Percentiles rank a stretch among this genome's conserved stretches.
Conservation (phyloP, 2,888 invertebrate genomes). For the Oasisia sp. region DNA sequence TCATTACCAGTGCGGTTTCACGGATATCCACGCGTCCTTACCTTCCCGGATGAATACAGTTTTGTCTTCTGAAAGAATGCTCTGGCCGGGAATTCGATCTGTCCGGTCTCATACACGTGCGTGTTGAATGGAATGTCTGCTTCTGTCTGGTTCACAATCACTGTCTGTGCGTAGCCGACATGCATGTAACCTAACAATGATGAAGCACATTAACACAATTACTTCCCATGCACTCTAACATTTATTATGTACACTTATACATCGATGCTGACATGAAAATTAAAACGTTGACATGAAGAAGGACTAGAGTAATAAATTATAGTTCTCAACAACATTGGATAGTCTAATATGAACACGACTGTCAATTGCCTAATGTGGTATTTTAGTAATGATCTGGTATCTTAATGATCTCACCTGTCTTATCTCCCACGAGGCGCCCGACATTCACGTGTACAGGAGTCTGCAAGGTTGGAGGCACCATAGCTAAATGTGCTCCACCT, state of each 20-base stretch:
- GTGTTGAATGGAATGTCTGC: constrained; percentile 50
- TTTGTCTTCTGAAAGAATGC: constrained; percentile 50
- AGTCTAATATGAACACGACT: background rate
- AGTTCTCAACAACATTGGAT: background rate
- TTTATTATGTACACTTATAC: background rate
- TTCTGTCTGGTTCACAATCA: constrained; percentile 44
- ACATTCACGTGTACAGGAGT: constrained; percentile 35
- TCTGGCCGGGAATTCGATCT: constrained; percentile 43
- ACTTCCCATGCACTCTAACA: background rate
- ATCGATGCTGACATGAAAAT: background rate
- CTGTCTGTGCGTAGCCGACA: constrained; percentile 47
- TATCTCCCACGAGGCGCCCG: constrained; percentile 46
- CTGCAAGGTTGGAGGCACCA: constrained; percentile 35
- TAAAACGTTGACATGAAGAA: background rate
- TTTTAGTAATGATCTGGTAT: no score
- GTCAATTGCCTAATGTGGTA: background rate
- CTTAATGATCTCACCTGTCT: constrained; percentile 43
- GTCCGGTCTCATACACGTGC: constrained; percentile 47
- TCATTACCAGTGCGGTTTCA: background rate
- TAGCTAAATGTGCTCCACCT: constrained; percentile 48
- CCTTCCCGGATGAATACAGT: constrained; percentile 46
- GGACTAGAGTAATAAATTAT: background rate
- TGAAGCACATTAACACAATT: background rate
- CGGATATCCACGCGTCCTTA: constrained; percentile 20
- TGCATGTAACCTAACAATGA: constrained; percentile 46